Evolutionary conservation across 2,888 invertebrate genomes (phyloP).

Genomic region (Theodoxus fluviatilis): DNA sequence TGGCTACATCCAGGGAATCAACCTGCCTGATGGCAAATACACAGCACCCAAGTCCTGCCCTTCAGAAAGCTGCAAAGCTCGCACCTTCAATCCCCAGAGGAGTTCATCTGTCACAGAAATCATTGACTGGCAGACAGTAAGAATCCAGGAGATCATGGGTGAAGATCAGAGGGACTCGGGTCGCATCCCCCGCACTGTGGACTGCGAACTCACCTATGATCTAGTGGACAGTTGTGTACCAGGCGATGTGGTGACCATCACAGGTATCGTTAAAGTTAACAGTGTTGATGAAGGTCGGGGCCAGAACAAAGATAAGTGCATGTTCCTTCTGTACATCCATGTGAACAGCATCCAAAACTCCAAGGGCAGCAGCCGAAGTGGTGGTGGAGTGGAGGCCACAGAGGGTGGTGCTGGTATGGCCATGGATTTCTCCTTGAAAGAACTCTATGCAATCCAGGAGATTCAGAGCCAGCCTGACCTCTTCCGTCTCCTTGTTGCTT

Average conservation of each 20-base stretch:
- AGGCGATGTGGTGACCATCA: conserved; percentile 86
- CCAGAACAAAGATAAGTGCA: conserved; percentile 65
- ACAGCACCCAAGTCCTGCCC: conserved; percentile 67
- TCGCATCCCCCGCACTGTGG: conserved; percentile 76
- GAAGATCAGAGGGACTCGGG: conserved; percentile 70
- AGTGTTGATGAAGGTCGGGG: conserved; percentile 60
- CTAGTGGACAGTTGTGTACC: conserved; percentile 84
- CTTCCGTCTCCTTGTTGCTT: conserved; percentile 83
- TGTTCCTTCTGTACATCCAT: conserved; percentile 76
- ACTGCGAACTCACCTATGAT: conserved; percentile 85
- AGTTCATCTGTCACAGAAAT: conserved; percentile 74
- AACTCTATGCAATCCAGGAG: conserved; percentile 77
- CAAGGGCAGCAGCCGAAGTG: conserved; percentile 59
- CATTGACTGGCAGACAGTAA: conserved; percentile 79
- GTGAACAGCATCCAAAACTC: conserved; percentile 80
- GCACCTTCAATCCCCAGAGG: conserved; percentile 61
- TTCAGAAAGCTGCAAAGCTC: conserved; percentile 58
- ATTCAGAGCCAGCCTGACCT: conserved; percentile 77
- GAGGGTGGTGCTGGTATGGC: conserved; percentile 65
- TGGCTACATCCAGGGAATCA: conserved; percentile 72
- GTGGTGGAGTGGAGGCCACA: too few relatives aligned
- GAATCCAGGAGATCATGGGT: conserved; percentile 79
- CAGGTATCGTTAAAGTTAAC: conserved; percentile 79
- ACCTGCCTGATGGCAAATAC: conserved; percentile 74
- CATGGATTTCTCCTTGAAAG: conserved; percentile 74